Evolutionary conservation across 2,797 vertebrate species (phyloP).

Genomic region (Ambastaia sidthimunki): DNA sequence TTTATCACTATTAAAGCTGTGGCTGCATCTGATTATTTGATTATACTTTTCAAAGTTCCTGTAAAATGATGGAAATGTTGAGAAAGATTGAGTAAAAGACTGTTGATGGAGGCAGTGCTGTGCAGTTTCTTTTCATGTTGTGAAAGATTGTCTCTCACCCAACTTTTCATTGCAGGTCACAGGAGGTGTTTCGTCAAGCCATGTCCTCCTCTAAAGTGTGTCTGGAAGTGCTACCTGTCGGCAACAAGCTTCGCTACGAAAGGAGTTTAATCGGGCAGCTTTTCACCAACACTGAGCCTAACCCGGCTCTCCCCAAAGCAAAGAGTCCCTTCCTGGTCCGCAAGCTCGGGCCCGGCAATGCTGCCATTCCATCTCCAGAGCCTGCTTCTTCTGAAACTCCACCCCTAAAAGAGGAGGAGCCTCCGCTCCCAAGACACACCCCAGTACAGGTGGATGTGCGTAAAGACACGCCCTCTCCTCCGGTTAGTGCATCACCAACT

Average conservation of each 20-base stretch:
- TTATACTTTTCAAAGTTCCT: too few species aligned
- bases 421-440: constrained; percentile 5
- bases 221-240: constrained; percentile 81
- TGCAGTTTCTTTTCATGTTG: neutral
- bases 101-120: constrained; percentile 5
- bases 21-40: too few species aligned
- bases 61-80: neutral
- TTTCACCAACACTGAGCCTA: constrained; percentile 61
- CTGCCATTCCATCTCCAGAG: constrained; percentile 23
- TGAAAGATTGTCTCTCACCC: neutral
- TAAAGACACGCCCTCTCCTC: constrained; percentile 52
- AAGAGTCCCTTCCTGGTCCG: constrained; percentile 73
- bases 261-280: constrained; percentile 87
- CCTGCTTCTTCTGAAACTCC: constrained; percentile 29
- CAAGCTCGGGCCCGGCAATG: neutral
- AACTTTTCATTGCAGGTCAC: constrained; percentile 69
- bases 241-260: constrained; percentile 85
- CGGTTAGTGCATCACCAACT: constrained; percentile 32
- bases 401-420: constrained; percentile 37
- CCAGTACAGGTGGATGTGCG: constrained; percentile 49
- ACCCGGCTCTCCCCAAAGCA: constrained; percentile 67
- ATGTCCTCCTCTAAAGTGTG: constrained; percentile 78
- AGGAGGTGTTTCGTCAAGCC: constrained; percentile 91
- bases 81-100: neutral
- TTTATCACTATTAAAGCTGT: too few species aligned